Conservation (phyloP, 2,888 invertebrate species). For the Ligdia adustata region DNA sequence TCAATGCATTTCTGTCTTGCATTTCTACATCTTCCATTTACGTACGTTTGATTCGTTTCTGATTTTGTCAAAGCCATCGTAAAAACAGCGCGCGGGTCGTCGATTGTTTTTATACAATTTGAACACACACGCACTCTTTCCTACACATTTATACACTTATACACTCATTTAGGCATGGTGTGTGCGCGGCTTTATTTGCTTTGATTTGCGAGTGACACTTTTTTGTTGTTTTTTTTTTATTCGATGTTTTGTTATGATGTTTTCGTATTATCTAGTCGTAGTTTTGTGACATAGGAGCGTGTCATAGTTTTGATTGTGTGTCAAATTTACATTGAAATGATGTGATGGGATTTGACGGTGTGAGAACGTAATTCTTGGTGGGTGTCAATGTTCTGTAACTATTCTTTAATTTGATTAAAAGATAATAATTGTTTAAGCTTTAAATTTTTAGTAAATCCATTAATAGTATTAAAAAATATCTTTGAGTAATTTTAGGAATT, state of each 20-base stretch:
- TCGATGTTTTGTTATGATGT: conserved; percentile 67
- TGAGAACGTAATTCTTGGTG: conserved; percentile 61
- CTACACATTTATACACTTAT: conserved; percentile 44
- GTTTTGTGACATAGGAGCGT: conserved; percentile 58
- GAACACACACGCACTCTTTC: conserved; percentile 55
- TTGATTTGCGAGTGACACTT: conserved; percentile 78
- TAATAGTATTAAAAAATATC: too few species aligned
- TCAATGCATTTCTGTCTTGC: conserved; percentile 47
- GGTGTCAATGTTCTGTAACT: conserved; percentile 25
- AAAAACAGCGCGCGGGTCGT: conserved; percentile 69
- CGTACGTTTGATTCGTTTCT: conserved; percentile 76
- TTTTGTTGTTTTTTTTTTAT: conserved; percentile 61
- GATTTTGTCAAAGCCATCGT: conserved; percentile 79
- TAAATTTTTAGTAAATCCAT: too few species aligned
- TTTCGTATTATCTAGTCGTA: conserved; percentile 60
- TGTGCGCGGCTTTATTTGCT: conserved; percentile 65
- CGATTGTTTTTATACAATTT: conserved; percentile 82
- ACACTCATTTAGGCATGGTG: conserved; percentile 67
- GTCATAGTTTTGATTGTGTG: conserved; percentile 76
- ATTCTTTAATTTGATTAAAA: conserved; percentile 32
- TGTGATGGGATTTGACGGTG: conserved; percentile 52
- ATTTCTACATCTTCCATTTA: conserved; percentile 73
- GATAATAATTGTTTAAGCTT: neutral
- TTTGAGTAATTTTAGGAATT: too few species aligned
- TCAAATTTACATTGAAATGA: conserved; percentile 77